These are phyloP conservation scores for Girardia tigrina DNA, from an alignment of 2,888 invertebrate species.

Conservation along the genomic window DNA sequence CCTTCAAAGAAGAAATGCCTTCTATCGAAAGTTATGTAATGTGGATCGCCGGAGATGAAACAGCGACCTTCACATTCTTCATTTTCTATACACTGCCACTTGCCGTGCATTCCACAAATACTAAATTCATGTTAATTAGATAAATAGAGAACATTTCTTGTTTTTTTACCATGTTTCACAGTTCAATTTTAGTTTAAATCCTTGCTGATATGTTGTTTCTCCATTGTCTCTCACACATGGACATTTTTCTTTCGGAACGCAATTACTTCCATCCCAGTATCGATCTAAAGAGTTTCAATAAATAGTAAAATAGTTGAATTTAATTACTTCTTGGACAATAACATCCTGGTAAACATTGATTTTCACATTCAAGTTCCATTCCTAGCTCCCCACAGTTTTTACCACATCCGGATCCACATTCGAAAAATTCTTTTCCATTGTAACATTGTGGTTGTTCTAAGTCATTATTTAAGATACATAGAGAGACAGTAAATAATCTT, in stretches of 20 bases:
- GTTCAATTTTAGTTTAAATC: slow-evolving; percentile 30
- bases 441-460: slow-evolving; percentile 30
- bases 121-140: slow-evolving; percentile 35
- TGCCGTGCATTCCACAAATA: slow-evolving; percentile 37
- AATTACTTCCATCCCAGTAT: slow-evolving; percentile 37
- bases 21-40: slow-evolving; percentile 34
- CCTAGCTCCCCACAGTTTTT: slow-evolving; percentile 30
- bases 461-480: slow-evolving; percentile 3
- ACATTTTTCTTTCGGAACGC: slow-evolving; percentile 38
- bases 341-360: slow-evolving; percentile 36
- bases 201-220: slow-evolving; percentile 37
- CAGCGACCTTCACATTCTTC: slow-evolving; percentile 38
- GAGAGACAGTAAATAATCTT: slow-evolving; percentile 29
- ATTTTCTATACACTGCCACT: slow-evolving; percentile 38
- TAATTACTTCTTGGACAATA: slow-evolving; percentile 34
- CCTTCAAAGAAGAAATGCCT: slow-evolving; percentile 37
- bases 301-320: background rate
- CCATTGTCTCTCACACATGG: slow-evolving; percentile 37
- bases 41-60: slow-evolving; percentile 37
- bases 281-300: slow-evolving; percentile 30
- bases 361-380: slow-evolving; percentile 34
- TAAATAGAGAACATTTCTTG: no score
- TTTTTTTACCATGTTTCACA: slow-evolving; percentile 38
- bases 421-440: slow-evolving; percentile 30
- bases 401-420: slow-evolving; percentile 36